Evolutionary conservation across 2,888 invertebrate genomes (phyloP).

Genomic region (Mycogona germanica): DNA sequence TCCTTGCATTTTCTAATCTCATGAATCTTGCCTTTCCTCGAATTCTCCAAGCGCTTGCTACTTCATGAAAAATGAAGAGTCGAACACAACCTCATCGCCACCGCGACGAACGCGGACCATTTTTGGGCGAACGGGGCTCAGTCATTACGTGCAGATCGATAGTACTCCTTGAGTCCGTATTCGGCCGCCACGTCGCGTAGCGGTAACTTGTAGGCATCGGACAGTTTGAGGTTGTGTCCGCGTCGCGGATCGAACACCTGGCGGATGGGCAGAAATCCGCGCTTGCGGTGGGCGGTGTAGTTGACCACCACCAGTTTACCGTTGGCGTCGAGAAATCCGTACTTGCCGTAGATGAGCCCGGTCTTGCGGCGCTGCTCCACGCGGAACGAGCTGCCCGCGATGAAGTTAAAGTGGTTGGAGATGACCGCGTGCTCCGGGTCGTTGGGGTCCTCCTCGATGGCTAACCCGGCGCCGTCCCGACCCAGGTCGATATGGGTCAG

Average conservation of each 20-base stretch:
- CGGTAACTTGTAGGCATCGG: constrained; percentile 11
- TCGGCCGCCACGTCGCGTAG: constrained; percentile 15
- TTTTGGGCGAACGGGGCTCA: no score
- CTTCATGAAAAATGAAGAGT: no score
- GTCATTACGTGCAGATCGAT: constrained; percentile 14
- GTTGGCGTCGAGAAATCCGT: constrained; percentile 21
- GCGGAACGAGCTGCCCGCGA: constrained; percentile 18
- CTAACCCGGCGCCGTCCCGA: neutral
- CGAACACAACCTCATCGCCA: no score
- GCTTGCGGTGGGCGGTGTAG: constrained; percentile 19
- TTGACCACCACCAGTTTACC: constrained; percentile 19
- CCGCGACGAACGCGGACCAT: no score
- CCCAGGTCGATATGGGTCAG: constrained; percentile 3
- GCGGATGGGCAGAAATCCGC: constrained; percentile 18
- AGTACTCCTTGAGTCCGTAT: constrained; percentile 14
- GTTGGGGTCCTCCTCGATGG: constrained; percentile 13
- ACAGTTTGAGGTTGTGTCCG: neutral
- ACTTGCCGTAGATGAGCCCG: constrained; percentile 22
- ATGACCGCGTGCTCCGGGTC: constrained; percentile 14
- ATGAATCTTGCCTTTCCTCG: neutral
- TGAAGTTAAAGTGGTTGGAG: constrained; percentile 6
- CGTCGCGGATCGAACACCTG: constrained; percentile 12
- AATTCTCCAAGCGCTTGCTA: neutral
- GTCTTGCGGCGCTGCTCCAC: constrained; percentile 18
- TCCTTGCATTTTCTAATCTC: no score